These are phyloP conservation scores for Thalassarche chlororhynchos DNA, from an alignment of 2,113 vertebrate genomes.

Conservation along the genomic window DNA sequence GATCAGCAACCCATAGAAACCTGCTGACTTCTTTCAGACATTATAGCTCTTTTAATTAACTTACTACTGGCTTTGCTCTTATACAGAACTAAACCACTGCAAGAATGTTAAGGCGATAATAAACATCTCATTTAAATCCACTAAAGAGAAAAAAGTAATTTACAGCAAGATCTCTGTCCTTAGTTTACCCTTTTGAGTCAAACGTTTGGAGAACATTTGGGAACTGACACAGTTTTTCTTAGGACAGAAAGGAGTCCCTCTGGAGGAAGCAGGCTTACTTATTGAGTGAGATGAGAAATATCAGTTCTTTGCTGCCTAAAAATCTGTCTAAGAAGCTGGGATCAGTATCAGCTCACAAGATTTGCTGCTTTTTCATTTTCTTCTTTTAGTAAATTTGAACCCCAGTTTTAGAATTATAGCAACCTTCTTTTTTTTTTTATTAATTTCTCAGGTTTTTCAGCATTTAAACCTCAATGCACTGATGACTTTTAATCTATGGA, in stretches of 20 bases:
- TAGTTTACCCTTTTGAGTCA: slow-evolving; percentile 45
- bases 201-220: slow-evolving; percentile 27
- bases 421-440: neutral
- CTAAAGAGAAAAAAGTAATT: slow-evolving; percentile 53
- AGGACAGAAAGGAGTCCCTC: neutral
- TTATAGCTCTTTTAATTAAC: slow-evolving; percentile 76
- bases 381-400: neutral
- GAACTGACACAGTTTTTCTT: slow-evolving; percentile 41
- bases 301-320: neutral
- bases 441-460: neutral
- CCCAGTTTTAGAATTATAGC: neutral
- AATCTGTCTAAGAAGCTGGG: neutral
- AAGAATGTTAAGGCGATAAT: slow-evolving; percentile 54
- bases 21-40: slow-evolving; percentile 66
- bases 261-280: neutral
- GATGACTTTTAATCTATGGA: neutral
- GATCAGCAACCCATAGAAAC: slow-evolving; percentile 64
- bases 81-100: slow-evolving; percentile 55
- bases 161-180: slow-evolving; percentile 31
- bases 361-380: neutral
- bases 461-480: neutral
- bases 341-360: neutral
- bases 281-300: slow-evolving; percentile 1
- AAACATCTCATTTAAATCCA: slow-evolving; percentile 62
- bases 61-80: slow-evolving; percentile 65